A percentile compares a stretch with the other conserved stretches of the same genome.
Evolutionary conservation across 2,113 vertebrate genomes (phyloP).

Genomic region (Eudorcas thomsonii): DNA sequence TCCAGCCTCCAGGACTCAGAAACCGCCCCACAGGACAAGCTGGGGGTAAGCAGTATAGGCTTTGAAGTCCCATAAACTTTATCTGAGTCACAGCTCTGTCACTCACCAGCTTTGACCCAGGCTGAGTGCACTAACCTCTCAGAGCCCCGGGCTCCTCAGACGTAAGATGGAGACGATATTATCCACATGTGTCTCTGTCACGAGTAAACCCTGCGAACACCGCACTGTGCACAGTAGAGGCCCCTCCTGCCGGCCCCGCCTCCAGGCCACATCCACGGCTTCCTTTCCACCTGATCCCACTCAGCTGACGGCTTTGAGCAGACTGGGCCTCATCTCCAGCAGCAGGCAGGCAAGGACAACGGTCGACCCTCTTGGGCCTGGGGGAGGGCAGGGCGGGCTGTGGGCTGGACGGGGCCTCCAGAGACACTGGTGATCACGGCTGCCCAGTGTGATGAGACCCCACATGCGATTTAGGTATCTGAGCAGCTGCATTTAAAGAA

Average conservation of each 20-base stretch:
- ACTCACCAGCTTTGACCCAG: not conserved
- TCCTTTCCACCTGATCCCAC: not conserved
- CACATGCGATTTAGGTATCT: not conserved
- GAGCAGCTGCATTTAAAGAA: not conserved
- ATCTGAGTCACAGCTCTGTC: not conserved
- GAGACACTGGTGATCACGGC: fast-evolving
- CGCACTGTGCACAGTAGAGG: fast-evolving
- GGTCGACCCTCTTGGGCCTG: fast-evolving
- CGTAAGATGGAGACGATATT: not conserved
- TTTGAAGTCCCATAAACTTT: not conserved
- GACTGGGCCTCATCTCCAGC: not conserved
- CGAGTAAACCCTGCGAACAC: fast-evolving
- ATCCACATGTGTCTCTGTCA: not conserved
- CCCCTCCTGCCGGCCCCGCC: not conserved
- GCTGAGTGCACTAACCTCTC: too few species aligned
- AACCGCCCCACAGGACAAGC: not conserved
- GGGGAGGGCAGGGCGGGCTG: too few species aligned
- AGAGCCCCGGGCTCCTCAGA: not conserved
- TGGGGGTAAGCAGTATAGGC: not conserved
- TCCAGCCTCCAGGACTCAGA: not conserved
- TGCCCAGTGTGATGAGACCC: not conserved
- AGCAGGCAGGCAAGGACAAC: not conserved
- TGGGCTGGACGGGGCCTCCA: not conserved
- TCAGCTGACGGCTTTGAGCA: not conserved
- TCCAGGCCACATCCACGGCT: fast-evolving